These are phyloP conservation scores for Drosophila pseudotakahashii DNA, from an alignment of 2,888 invertebrate species.

Conservation along the genomic window DNA sequence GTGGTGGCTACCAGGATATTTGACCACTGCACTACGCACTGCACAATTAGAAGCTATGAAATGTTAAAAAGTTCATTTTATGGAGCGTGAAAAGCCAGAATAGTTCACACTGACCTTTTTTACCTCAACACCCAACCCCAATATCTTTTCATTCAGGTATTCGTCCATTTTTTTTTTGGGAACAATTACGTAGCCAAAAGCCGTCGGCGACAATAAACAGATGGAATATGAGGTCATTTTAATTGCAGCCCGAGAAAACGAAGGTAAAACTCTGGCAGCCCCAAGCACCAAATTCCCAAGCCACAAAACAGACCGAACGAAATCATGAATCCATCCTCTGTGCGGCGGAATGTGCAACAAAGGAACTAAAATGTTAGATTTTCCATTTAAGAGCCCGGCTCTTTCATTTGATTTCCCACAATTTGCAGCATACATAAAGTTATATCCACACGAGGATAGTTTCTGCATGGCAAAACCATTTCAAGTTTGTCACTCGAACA, in stretches of 20 bases:
- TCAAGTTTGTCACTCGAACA: slow-evolving; percentile 23
- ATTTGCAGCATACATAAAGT: slow-evolving; percentile 15
- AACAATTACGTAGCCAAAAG: background rate
- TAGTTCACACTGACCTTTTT: slow-evolving; percentile 4
- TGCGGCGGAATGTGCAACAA: slow-evolving; percentile 1
- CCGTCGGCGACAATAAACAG: slow-evolving; percentile 11
- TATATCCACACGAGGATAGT: background rate
- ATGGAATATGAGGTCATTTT: slow-evolving; percentile 12
- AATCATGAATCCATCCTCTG: background rate
- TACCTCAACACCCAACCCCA: too few relatives aligned
- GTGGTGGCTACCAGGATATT: too few relatives aligned
- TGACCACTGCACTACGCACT: background rate
- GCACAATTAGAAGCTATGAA: slow-evolving; percentile 17
- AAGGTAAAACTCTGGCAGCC: background rate
- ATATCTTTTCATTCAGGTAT: background rate
- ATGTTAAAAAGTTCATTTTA: slow-evolving; percentile 19
- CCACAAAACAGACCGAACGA: background rate
- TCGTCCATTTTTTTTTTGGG: background rate
- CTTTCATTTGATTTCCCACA: slow-evolving; percentile 1
- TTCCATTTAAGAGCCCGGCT: background rate
- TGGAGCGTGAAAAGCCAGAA: background rate
- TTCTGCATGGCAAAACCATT: slow-evolving; percentile 35
- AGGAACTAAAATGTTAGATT: slow-evolving; percentile 7
- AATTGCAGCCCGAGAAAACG: slow-evolving; percentile 15
- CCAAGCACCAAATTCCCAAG: background rate